phyloP scores from a whole-genome alignment of 2,888 invertebrate genomes.

The Leucophora obtusa region DNA sequence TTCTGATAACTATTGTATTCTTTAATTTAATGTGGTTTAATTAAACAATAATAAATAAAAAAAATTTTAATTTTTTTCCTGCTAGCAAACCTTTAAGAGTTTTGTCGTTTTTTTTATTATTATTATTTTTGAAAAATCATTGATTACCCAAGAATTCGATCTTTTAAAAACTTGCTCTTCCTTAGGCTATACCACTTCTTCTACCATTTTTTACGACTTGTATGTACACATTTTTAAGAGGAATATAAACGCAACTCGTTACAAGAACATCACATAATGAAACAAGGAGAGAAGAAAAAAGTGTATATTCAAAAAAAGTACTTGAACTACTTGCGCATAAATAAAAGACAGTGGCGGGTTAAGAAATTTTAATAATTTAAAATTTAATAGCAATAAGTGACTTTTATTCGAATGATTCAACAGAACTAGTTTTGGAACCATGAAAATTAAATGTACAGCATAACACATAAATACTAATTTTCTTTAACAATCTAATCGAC shows the following conservation, averaged over 20 bases:
- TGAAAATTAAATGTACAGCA: too few species aligned
- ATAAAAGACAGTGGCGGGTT: conserved; percentile 43
- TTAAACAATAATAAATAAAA: conserved; percentile 57
- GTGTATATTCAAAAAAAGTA: conserved; percentile 21
- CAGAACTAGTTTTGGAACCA: too few species aligned
- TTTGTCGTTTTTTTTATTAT: conserved; percentile 6
- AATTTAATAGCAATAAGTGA: too few species aligned
- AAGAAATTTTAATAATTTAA: not conserved
- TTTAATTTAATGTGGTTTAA: conserved; percentile 54
- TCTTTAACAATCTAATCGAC: too few species aligned
- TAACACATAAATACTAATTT: too few species aligned
- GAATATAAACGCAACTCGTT: conserved; percentile 56
- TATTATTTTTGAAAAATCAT: conserved; percentile 57
- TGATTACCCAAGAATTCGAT: conserved; percentile 62
- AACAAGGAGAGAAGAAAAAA: conserved; percentile 34
- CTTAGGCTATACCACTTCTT: conserved; percentile 63
- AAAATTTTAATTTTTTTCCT: conserved; percentile 33
- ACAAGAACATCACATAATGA: conserved; percentile 53
- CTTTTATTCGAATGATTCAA: too few species aligned
- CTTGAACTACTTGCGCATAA: conserved; percentile 52
- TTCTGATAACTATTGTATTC: conserved; percentile 31
- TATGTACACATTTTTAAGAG: conserved; percentile 45
- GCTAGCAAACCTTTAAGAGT: not conserved
- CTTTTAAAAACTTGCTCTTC: conserved; percentile 65
- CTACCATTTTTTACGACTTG: conserved; percentile 25